Evolutionary conservation across 2,113 vertebrate species (phyloP), one percentile per base, ranked within the genome.

Genomic region (Plectropomus leopardus): DNA sequence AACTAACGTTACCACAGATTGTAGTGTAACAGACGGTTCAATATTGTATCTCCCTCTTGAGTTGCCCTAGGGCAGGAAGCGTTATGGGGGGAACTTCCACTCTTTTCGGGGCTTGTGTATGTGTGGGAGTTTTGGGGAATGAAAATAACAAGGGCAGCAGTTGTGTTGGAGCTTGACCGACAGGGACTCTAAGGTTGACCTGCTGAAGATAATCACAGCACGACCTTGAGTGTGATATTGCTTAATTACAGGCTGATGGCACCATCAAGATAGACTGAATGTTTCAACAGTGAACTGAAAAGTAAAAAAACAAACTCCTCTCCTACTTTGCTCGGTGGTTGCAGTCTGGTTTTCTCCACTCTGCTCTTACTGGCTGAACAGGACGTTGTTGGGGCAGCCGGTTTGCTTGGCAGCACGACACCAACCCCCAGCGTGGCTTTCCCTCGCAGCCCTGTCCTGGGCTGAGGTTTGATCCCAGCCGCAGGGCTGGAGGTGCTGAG

Each of bases 401-500:
- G 92, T 83, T 90, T 94, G 79, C 75, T 95, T 0, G 93, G 93
- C 45, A 94, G 83, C 36, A 94, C 85, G 1, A 64, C 54, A 0
- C 69, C 65, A 11, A 70, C 54, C 1, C 79, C 84, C 17, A 92
- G 34, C 0, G 80, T 26, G 0, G 87, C 64, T 73, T 86, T 94
- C 8, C 89, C 86, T 48, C 91, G 80, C 16, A 90, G 83, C 2
- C 64, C 40, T 1, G 63, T 45, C 77, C 78, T 91, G 44, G 90
- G 19, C 53, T 87, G 92, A 57, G 78, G 76, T 7, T 59, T 79
- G 53, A 5, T 5, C 3, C 8, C 68, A 47, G 80, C 83, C 28
- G 81, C 42, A 4, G 96, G 95, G 80, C 94, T 96, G 51, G 92
- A 91, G 23, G 90, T 86, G 76, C 88, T 83, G 28, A 76, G 79